Evolutionary conservation across 2,113 vertebrate genomes (phyloP), one percentile per base, ranked within the genome.

Genomic region (Alces alces): DNA sequence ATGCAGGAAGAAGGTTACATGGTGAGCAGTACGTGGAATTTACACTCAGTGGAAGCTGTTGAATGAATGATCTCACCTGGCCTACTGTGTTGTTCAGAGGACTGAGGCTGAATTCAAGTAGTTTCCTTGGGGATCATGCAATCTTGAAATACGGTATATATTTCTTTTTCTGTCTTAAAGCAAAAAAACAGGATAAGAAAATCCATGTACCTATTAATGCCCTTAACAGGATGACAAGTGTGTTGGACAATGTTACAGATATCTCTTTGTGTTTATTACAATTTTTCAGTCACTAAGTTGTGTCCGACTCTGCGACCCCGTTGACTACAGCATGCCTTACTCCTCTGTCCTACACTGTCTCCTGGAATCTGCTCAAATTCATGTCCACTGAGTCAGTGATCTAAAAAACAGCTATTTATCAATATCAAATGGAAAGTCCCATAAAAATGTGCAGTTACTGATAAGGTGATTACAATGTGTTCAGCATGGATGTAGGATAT

Each of bases 141-240:
- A 61, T 36, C 66, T 94, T 47, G 64, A 96, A 94, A 57, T 79
- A 54, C 1, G 27, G 16, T 16, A 5, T 84, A 43, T 85, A 52
- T 97, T 92, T n/a, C 78, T 78, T 76, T 98, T 89, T 45, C 28
- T 58, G 1, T 70, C 14, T 95, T 86, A 39, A 64, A 94, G 78
- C 28, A 73, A 89, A 90, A 94, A 17, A 55, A 28, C 7, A 89
- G 12, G 30, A 47, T 78, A 57, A 52, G 30, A 55, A 28, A n/a
- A 27, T 78, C 17, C 17, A 23, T 78, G 89, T 92, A 57, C 16
- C 28, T 86, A 61, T 36, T 43, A 93, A 92, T 25, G 1, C 39
- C 39, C 39, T 86, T 36, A 88, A 43, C 36, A 86, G 23, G 64
- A 86, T 66, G 30, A 78, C n/a, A 33, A 30, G 3, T 14, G 6